Base-by-base conservation (phyloP, 1,140 invertebrate species). In the Spodoptera litura region DNA sequence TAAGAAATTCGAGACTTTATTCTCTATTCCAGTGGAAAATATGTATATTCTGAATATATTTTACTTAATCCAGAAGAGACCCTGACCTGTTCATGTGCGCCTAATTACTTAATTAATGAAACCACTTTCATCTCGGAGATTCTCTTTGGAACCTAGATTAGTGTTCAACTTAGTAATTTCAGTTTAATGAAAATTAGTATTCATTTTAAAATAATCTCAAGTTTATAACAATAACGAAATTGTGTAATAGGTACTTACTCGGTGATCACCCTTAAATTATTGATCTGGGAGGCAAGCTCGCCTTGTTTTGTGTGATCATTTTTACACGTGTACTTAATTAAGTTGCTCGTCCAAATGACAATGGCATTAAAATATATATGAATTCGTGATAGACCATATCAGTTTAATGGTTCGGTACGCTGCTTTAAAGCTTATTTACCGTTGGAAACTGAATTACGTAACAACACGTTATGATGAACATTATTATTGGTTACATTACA, bases 1-100 rank as follows among this genome's bases (percentile, higher is more conserved):
- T 61, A n/a, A 51, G 38, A 78, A 61, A 74, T 51, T 70, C 53
- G 35, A 73, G 71, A 73, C 71, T 73, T 73, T 38, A 51, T 59
- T 73, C 71, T 27, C 35, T 38, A 25, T 73, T 59, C 53, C 13
- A 49, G 11, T 13, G 15, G 27, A 75, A 75, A 61, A 64, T 62
- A 1, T 20, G 20, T 20, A 75, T 52, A 68, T 68, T 12, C 64
- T 6, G 49, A 72, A 72, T 72, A 72, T 31, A 70, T 53, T 70
- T 70, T 27, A 49, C 53, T 49, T 52, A 70, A 70, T 70, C 25
- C 66, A 53, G 11, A 53, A 27, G 58, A 51, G 49, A 53, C 66
- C 66, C 20, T 27, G 25, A 51, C 44, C 44, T 53, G 20, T 70
- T 53, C 25, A 70, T 70, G 66, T 52, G 62, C 20, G 58, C 49